Conservation (phyloP, 1,140 invertebrate genomes). For the Linepithema humile region DNA sequence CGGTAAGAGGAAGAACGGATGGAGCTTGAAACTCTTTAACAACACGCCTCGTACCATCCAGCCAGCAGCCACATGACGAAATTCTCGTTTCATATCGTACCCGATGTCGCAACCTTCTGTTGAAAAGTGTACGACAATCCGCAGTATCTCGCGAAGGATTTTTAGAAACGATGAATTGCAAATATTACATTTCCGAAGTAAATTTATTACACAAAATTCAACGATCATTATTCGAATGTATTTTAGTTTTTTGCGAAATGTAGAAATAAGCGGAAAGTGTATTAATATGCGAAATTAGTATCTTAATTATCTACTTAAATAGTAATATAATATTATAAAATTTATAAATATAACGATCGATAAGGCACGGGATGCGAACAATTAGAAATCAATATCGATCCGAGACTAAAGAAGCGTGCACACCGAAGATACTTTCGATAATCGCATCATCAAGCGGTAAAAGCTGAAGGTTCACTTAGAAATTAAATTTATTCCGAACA, state of each 20-base stretch:
- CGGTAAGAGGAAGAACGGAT: not conserved
- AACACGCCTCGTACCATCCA: constrained; percentile 35
- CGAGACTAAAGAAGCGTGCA: too few relatives aligned
- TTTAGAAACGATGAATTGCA: not conserved
- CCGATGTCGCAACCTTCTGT: not conserved
- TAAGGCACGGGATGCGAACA: too few relatives aligned
- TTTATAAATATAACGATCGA: too few relatives aligned
- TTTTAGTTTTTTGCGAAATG: not conserved
- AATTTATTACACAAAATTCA: not conserved
- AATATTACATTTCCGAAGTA: not conserved
- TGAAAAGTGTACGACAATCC: not conserved
- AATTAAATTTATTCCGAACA: not conserved
- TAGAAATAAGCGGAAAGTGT: not conserved
- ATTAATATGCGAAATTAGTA: not conserved
- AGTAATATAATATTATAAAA: not conserved
- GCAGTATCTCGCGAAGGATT: not conserved
- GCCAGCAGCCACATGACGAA: constrained; percentile 13
- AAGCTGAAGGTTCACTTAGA: not conserved
- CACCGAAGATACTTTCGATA: not conserved
- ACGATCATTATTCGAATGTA: not conserved
- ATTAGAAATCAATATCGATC: too few relatives aligned
- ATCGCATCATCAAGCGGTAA: too few relatives aligned
- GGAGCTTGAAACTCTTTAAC: constrained; percentile 29
- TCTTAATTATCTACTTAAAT: not conserved
- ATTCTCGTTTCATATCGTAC: constrained; percentile 38